These are phyloP conservation scores for Rugalucina vietnamica DNA, from an alignment of 2,888 invertebrate species.

Conservation along the genomic window DNA sequence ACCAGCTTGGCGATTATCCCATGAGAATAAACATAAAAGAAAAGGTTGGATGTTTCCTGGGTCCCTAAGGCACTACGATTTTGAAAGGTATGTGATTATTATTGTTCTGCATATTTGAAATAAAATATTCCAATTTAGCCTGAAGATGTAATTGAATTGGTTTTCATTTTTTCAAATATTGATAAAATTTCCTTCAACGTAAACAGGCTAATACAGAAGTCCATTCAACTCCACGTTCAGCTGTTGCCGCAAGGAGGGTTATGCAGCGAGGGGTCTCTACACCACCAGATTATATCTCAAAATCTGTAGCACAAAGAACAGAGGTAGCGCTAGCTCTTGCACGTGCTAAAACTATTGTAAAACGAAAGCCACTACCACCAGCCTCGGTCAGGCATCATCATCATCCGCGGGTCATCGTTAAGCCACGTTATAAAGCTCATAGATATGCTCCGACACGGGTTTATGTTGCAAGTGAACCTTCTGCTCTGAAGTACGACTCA, in stretches of 20 bases:
- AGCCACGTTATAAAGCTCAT: constrained; percentile 53
- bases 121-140: no score
- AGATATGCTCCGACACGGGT: constrained; percentile 24
- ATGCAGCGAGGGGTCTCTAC: constrained; percentile 63
- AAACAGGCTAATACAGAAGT: constrained; percentile 76
- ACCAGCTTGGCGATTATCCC: constrained; percentile 55
- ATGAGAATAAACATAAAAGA: constrained; percentile 58
- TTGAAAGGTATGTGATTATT: neutral
- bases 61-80: constrained; percentile 5
- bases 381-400: constrained; percentile 57
- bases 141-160: no score
- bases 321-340: constrained; percentile 63
- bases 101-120: no score
- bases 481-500: neutral
- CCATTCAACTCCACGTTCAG: constrained; percentile 72
- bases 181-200: constrained; percentile 50
- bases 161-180: neutral
- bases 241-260: constrained; percentile 73
- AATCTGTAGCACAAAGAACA: constrained; percentile 28
- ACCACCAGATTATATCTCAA: constrained; percentile 40
- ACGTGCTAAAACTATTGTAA: constrained; percentile 58
- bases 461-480: neutral
- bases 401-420: constrained; percentile 45
- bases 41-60: constrained; percentile 1
- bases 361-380: constrained; percentile 60